Percentiles rank a stretch among this genome's conserved stretches.
Conservation (phyloP, 2,113 vertebrate species). For the Platysteira castanea region DNA sequence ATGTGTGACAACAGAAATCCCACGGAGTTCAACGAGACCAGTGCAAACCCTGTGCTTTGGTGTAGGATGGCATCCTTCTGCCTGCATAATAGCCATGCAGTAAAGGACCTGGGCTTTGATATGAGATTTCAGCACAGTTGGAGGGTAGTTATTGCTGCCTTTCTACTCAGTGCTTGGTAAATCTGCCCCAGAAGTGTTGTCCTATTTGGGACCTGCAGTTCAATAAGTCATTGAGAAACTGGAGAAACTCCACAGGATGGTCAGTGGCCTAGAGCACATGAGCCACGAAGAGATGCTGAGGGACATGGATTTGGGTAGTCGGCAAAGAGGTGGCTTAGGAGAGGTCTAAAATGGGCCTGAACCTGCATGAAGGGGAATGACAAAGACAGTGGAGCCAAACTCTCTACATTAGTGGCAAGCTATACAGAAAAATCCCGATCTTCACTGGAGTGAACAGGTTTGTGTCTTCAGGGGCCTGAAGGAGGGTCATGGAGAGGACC, state of each 20-base stretch:
- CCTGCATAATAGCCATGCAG: background rate
- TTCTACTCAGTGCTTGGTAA: background rate
- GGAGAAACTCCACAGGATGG: background rate
- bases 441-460: background rate
- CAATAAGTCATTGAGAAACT: background rate
- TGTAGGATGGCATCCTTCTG: background rate
- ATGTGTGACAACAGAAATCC: background rate
- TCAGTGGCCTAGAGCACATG: background rate
- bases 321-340: background rate
- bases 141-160: background rate
- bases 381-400: background rate
- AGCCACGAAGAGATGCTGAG: background rate
- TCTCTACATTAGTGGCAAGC: background rate
- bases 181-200: background rate
- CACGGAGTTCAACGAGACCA: background rate
- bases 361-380: background rate
- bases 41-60: background rate
- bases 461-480: background rate
- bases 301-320: background rate
- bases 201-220: background rate
- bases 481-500: background rate
- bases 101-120: background rate
- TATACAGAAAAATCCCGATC: background rate
- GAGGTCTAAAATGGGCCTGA: background rate
- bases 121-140: background rate